These are phyloP conservation scores for Euzophera pinguis DNA, from an alignment of 2,888 invertebrate species.

Conservation along the genomic window DNA sequence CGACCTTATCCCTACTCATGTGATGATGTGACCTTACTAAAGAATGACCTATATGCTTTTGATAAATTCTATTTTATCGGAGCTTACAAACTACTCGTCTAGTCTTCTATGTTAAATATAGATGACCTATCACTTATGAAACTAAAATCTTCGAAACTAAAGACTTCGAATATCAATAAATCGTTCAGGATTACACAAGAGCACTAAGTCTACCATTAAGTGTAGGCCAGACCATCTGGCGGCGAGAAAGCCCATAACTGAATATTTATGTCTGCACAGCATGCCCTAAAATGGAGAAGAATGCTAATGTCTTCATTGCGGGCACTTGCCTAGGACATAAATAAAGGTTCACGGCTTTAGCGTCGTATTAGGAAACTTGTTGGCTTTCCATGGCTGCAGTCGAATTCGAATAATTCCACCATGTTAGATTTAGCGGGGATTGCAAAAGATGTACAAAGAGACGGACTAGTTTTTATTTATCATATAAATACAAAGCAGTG, in stretches of 20 bases:
- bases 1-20: too few species aligned
- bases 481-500: too few species aligned
- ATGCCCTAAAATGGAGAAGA: conserved; percentile 44
- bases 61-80: too few species aligned
- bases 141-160: too few species aligned
- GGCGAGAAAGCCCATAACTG: conserved; percentile 38
- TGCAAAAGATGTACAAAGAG: too few species aligned
- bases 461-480: too few species aligned
- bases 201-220: conserved; percentile 9
- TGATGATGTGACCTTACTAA: too few species aligned
- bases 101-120: too few species aligned
- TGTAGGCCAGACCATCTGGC: conserved; percentile 41
- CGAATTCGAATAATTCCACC: conserved; percentile 4
- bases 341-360: conserved; percentile 22
- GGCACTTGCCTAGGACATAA: conserved; percentile 22
- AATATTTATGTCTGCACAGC: conserved; percentile 24
- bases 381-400: conserved; percentile 7
- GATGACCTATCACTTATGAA: too few species aligned
- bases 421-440: background rate
- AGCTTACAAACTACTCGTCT: too few species aligned
- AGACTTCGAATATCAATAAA: conserved; percentile 3
- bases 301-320: conserved; percentile 62
- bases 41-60: too few species aligned
- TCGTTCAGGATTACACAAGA: conserved; percentile 9
- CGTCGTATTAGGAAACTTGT: conserved; percentile 13